Base-by-base conservation (phyloP, 2,797 vertebrate species). In the Pseudochirops corinnae region DNA sequence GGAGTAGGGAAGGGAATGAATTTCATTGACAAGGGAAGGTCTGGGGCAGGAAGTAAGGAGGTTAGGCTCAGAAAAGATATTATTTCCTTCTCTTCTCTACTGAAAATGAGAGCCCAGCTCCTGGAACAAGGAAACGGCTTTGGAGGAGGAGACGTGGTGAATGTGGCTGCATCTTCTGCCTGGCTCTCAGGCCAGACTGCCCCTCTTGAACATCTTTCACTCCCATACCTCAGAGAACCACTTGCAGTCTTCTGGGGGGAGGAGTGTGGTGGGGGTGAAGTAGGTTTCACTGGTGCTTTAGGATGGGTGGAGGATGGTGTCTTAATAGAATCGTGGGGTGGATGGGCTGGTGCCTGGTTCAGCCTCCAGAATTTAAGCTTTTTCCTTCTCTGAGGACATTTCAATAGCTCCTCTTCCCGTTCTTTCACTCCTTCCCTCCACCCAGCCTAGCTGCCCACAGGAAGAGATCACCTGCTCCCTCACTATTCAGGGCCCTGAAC, bases 101-200 rank as follows among this genome's bases (percentile, higher is more conserved):
- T 10, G n/a, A 39, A 82, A 39, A 82, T 87, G 39, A 87, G 39
- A 87, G 10, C 7, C 74, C 74, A 87, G 74, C 39, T 87, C 21
- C 9, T 87, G 21, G 39, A 87, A 46, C 39, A 50, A 46, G 74
- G 7, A 39, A 39, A 24, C 0, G 0, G 39, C 39, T 82, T 82
- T 82, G 6, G 13, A 31, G 31, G 60, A 46, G 39, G 74, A 82
- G 74, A 87, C 26, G 21, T 50, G 74, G 74, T 50, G 74, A 87
- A 87, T 87, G 10, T 87, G 39, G 74, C 1, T 50, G 10, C 74
- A 46, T 50, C 39, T 87, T 26, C 92, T 39, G 94, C 67, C 28
- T n/a, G 74, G 14, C 46, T 7, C 90, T 92, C 95, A 33, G 92
- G 93, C 87, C 55, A 5, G 57, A 93, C 92, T 91, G 95, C 67